These are phyloP conservation scores for Scytalopus superciliaris DNA, from an alignment of 2,113 vertebrate genomes.

Conservation along the genomic window DNA sequence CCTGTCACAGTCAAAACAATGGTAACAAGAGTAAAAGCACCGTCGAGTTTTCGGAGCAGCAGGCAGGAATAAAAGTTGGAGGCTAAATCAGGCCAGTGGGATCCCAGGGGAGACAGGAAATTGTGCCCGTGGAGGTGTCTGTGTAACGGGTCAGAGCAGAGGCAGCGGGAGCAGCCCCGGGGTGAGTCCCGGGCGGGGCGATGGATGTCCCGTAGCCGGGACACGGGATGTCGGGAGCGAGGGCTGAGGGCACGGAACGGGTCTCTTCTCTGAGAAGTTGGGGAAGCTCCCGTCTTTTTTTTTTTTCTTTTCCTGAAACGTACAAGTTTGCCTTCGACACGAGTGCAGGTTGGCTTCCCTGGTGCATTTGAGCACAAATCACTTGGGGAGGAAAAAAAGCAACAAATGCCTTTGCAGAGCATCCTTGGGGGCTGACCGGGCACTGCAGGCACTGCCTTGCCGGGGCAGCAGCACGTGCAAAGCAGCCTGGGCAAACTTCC, in stretches of 20 bases:
- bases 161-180: neutral
- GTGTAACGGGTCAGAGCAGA: neutral
- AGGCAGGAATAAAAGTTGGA: fast-evolving
- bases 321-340: neutral
- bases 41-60: fast-evolving
- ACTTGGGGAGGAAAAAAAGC: fast-evolving
- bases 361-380: neutral
- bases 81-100: neutral
- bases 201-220: fast-evolving
- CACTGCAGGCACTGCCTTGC: fast-evolving
- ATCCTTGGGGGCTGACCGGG: neutral
- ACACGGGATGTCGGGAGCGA: fast-evolving
- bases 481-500: neutral
- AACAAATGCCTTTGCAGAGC: neutral
- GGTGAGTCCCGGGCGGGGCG: neutral
- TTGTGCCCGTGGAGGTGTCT: fast-evolving
- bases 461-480: neutral
- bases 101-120: neutral
- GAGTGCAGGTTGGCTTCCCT: neutral
- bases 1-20: neutral
- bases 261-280: no score
- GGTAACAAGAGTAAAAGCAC: neutral
- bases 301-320: no score
- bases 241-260: neutral
- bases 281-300: no score